A percentile compares a stretch with the other conserved stretches of the same genome.
Evolutionary conservation across 1,140 invertebrate species (phyloP).

Genomic region (Andricus grossulariae): DNA sequence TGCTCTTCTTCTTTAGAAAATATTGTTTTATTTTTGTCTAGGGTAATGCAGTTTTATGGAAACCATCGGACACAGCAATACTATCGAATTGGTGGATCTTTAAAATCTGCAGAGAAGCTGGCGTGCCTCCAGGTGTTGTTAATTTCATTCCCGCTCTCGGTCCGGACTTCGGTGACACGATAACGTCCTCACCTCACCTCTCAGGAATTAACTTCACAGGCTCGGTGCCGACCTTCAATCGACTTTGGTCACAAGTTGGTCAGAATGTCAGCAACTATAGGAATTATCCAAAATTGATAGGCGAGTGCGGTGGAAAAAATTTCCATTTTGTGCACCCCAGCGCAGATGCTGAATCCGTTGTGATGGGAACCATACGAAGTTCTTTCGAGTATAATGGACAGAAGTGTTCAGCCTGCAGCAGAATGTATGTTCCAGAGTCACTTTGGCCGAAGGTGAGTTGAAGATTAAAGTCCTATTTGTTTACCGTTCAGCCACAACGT

Average conservation of each 20-base stretch:
- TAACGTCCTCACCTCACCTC: conserved; percentile 90
- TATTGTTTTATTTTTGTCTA: conserved; percentile 63
- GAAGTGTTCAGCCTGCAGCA: conserved; percentile 98
- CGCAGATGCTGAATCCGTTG: conserved; percentile 90
- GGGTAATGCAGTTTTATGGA: conserved; percentile 98
- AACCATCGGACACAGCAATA: conserved; percentile 98
- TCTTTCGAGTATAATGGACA: conserved; percentile 98
- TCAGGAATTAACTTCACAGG: conserved; percentile 98
- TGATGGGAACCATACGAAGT: conserved; percentile 90
- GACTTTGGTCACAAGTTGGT: conserved; percentile 95
- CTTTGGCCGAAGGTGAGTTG: conserved; percentile 86
- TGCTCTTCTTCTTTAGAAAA: background rate
- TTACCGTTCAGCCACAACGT: too few species aligned
- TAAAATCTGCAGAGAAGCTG: conserved; percentile 94
- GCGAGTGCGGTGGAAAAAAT: conserved; percentile 99
- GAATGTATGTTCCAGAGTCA: conserved; percentile 95
- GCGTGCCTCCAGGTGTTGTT: conserved; percentile 95
- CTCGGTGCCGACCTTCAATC: conserved; percentile 96
- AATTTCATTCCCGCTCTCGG: conserved; percentile 98
- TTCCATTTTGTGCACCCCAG: conserved; percentile 97
- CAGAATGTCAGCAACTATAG: conserved; percentile 90
- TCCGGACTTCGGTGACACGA: conserved; percentile 94
- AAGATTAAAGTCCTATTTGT: background rate
- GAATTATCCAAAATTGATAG: conserved; percentile 95
- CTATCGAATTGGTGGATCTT: conserved; percentile 97